These are phyloP conservation scores for Xenopus borealis DNA, from an alignment of 2,113 vertebrate species.

Conservation along the genomic window DNA sequence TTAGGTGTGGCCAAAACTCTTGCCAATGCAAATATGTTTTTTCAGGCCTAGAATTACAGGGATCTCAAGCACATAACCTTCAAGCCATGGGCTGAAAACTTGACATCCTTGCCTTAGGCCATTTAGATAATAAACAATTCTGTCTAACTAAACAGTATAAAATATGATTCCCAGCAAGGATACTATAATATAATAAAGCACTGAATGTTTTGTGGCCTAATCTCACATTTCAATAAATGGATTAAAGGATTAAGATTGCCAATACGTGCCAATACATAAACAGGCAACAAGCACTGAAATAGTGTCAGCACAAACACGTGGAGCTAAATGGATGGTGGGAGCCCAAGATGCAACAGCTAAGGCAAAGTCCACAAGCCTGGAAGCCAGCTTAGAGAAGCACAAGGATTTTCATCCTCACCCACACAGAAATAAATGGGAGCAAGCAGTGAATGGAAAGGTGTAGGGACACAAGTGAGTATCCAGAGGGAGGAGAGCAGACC, in stretches of 20 bases:
- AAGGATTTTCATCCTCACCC: constrained; percentile 32
- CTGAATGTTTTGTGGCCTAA: no score
- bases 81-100: no score
- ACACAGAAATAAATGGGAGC: constrained; percentile 42
- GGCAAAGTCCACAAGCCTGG: constrained; percentile 39
- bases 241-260: neutral
- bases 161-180: no score
- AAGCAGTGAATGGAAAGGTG: constrained; percentile 47
- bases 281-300: constrained; percentile 38
- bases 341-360: constrained; percentile 45
- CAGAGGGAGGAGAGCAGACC: constrained; percentile 52
- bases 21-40: neutral
- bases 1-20: constrained; percentile 3
- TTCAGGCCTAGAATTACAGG: no score
- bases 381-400: constrained; percentile 39
- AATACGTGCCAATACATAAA: constrained; percentile 32
- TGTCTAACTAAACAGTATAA: no score
- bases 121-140: no score
- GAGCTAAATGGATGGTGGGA: constrained; percentile 33
- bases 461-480: constrained; percentile 29
- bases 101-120: no score
- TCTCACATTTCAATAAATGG: no score
- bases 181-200: no score
- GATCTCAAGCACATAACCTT: no score
- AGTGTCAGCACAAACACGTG: constrained; percentile 35